phyloP scores from a whole-genome alignment of 2,888 invertebrate species.

The Lochmaea capreae region DNA sequence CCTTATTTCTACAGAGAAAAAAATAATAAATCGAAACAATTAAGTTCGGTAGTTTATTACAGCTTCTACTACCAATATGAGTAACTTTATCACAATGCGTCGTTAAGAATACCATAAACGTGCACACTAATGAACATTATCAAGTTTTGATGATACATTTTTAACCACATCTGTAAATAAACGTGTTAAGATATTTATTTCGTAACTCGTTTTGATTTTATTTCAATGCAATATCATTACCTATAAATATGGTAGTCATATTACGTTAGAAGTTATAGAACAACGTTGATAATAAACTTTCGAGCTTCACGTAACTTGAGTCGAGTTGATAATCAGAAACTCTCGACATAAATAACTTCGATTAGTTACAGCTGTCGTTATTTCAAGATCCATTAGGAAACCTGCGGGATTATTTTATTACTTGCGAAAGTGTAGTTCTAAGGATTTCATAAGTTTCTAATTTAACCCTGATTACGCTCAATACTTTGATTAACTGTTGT shows the following conservation, averaged over 20 bases:
- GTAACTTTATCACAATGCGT: not conserved
- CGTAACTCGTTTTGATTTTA: not conserved
- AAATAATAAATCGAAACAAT: not conserved
- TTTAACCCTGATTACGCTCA: not conserved
- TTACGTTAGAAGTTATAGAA: not conserved
- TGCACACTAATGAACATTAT: not conserved
- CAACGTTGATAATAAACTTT: slow-evolving; percentile 1
- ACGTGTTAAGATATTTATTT: not conserved
- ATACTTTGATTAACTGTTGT: no score
- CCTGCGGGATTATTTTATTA: not conserved
- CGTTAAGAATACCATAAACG: not conserved
- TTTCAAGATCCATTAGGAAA: not conserved
- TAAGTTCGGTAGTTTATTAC: not conserved
- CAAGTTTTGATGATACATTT: not conserved
- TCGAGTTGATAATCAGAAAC: not conserved
- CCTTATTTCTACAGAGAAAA: not conserved
- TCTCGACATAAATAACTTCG: not conserved
- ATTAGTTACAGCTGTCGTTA: slow-evolving; percentile 2
- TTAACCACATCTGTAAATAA: not conserved
- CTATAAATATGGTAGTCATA: not conserved
- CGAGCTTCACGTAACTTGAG: not conserved
- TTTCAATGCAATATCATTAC: not conserved
- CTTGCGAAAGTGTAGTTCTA: not conserved
- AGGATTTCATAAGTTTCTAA: not conserved
- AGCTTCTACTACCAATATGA: not conserved